phyloP scores from a whole-genome alignment of 2,888 invertebrate species.

The Tetragonisca angustula region DNA sequence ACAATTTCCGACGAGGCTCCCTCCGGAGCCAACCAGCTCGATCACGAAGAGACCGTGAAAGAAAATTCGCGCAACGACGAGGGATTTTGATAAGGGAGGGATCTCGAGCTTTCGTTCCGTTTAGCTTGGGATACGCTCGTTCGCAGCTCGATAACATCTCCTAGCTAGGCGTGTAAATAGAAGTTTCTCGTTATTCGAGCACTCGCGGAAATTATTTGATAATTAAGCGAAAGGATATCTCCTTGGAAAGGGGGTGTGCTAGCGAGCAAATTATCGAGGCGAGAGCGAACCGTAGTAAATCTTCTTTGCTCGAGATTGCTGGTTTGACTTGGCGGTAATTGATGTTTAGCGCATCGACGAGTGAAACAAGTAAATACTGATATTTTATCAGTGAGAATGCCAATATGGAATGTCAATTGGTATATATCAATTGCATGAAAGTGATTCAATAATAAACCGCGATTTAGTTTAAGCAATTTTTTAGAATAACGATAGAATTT shows the following conservation, averaged over 20 bases:
- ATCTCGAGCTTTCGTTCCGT: conserved; percentile 10
- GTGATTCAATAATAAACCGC: too few relatives aligned
- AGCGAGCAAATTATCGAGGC: neutral
- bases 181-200: conserved; percentile 20
- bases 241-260: neutral
- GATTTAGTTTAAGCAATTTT: too few relatives aligned
- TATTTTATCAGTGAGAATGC: too few relatives aligned
- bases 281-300: neutral
- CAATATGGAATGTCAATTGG: too few relatives aligned
- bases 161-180: neutral
- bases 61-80: conserved; percentile 13
- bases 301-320: neutral
- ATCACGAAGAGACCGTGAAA: neutral
- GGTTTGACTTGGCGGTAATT: neutral
- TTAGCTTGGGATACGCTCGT: neutral
- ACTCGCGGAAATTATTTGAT: conserved; percentile 18
- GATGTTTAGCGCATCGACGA: neutral
- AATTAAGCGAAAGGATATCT: conserved; percentile 21
- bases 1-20: conserved; percentile 43
- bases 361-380: neutral
- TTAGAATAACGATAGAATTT: too few relatives aligned
- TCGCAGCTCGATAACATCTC: neutral
- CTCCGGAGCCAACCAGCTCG: conserved; percentile 13
- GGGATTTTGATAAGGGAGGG: neutral
- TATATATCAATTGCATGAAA: too few relatives aligned